phyloP scores from a whole-genome alignment of 2,888 invertebrate species.

The Zelleria hepariella region DNA sequence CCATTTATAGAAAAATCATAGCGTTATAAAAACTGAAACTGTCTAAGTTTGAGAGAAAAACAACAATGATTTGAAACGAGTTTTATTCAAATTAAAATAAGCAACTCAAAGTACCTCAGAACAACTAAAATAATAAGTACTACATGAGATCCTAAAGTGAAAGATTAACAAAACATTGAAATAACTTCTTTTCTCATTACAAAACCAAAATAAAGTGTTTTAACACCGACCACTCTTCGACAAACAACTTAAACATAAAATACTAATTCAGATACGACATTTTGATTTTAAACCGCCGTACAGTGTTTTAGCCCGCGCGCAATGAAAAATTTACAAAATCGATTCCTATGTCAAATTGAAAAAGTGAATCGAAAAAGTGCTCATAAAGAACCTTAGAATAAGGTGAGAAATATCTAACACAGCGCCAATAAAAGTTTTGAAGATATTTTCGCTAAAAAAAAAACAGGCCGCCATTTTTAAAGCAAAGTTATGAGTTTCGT shows the following conservation, averaged over 20 bases:
- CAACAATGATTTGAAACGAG: background rate
- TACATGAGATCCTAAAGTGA: background rate
- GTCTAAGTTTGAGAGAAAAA: background rate
- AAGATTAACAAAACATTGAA: background rate
- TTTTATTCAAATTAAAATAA: background rate
- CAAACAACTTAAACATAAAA: slow-evolving; percentile 5
- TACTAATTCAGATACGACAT: too few species aligned
- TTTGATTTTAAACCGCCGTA: too few species aligned
- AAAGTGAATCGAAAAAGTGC: too few species aligned
- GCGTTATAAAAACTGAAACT: background rate
- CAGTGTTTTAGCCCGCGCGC: too few species aligned
- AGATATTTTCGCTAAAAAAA: too few species aligned
- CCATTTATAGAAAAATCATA: background rate
- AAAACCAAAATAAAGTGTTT: slow-evolving; percentile 27
- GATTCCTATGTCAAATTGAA: too few species aligned
- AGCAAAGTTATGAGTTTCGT: too few species aligned
- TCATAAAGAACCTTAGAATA: too few species aligned
- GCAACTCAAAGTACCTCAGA: background rate
- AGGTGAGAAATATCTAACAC: too few species aligned
- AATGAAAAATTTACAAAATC: too few species aligned
- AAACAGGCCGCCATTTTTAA: too few species aligned
- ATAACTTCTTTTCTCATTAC: background rate
- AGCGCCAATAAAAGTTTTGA: too few species aligned
- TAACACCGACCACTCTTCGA: slow-evolving; percentile 56
- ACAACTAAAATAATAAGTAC: background rate